Conservation (phyloP, 35 echinoderm and acorn worm species). For the Hemicentrotus pulcherrimus region DNA sequence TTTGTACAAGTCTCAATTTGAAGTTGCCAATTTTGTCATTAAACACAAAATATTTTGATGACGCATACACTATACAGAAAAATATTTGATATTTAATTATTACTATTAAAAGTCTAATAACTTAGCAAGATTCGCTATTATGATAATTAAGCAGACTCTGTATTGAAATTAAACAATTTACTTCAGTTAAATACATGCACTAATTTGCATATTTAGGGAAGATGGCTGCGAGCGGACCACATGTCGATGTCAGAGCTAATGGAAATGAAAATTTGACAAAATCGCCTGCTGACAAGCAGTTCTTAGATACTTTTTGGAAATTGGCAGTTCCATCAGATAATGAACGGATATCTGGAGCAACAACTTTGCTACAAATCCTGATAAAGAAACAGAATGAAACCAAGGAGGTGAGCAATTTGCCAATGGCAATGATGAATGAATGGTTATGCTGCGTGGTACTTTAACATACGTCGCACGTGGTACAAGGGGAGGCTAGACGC, state of each 20-base stretch:
- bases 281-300: slow-evolving; percentile 53
- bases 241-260: neutral
- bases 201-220: slow-evolving; percentile 48
- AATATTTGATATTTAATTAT: neutral
- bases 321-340: slow-evolving; percentile 71
- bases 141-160: neutral
- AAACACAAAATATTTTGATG: neutral
- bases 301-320: slow-evolving; percentile 88
- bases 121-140: neutral
- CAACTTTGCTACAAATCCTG: slow-evolving; percentile 66
- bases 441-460: no score
- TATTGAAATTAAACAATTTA: neutral
- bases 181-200: neutral
- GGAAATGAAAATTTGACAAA: neutral
- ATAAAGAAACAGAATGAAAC: slow-evolving; percentile 65
- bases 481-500: no score
- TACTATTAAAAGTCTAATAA: neutral
- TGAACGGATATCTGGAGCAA: slow-evolving; percentile 70
- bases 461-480: no score
- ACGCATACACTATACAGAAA: neutral
- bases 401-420: slow-evolving; percentile 32
- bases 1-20: slow-evolving; percentile 2
- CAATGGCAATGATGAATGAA: neutral
- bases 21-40: neutral
- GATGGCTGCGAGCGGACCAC: neutral